phyloP scores from a whole-genome alignment of 2,113 vertebrate species.

The Vulpes ferrilata region DNA sequence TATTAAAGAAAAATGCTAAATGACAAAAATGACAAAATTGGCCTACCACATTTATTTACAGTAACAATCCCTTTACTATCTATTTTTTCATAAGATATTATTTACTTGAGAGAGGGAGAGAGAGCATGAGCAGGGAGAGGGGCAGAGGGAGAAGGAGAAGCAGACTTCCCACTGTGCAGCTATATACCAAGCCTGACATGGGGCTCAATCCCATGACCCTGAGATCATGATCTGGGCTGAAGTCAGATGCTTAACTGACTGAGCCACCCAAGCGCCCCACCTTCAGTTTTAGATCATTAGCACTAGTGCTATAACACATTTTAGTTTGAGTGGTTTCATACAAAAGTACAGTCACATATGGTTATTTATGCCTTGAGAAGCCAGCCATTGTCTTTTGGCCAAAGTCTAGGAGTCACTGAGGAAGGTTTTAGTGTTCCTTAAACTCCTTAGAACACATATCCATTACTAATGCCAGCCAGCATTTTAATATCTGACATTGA shows the following conservation, averaged over 20 bases:
- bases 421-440: not conserved
- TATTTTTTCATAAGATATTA: not conserved
- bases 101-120: not conserved
- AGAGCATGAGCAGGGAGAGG: not conserved
- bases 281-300: not conserved
- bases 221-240: not conserved
- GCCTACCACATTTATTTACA: not conserved
- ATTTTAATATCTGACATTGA: not conserved
- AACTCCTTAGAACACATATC: not conserved
- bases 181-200: not conserved
- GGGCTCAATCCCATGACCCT: not conserved
- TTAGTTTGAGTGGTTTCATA: not conserved
- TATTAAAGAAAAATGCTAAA: not conserved
- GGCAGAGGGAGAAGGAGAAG: not conserved
- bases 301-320: not conserved
- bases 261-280: not conserved
- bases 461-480: not conserved
- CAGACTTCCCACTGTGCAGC: not conserved
- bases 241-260: not conserved
- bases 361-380: not conserved
- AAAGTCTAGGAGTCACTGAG: not conserved
- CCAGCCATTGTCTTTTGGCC: not conserved
- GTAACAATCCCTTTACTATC: not conserved
- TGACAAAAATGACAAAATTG: not conserved
- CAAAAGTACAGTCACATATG: not conserved